These are phyloP conservation scores for Strigops habroptila DNA, from an alignment of 2,113 vertebrate genomes.

Conservation along the genomic window DNA sequence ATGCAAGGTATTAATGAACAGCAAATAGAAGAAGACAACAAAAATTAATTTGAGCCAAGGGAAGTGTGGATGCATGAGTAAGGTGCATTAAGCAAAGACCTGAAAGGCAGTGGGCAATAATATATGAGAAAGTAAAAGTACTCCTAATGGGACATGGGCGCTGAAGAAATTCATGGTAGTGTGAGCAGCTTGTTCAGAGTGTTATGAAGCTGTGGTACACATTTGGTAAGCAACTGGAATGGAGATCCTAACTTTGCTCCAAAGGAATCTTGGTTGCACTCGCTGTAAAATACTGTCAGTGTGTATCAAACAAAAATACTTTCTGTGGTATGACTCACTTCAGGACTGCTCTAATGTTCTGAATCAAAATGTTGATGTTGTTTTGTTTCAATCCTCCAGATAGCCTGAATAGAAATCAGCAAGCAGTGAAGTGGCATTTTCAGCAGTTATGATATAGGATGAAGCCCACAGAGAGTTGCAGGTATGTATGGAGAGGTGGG, in stretches of 20 bases:
- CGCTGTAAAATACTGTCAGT: background rate
- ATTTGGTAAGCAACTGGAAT: background rate
- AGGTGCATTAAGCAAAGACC: background rate
- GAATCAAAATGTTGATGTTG: background rate
- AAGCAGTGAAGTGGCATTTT: background rate
- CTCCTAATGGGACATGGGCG: background rate
- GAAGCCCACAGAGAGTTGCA: background rate
- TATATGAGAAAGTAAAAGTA: background rate
- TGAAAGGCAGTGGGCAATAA: background rate
- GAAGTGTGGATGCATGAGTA: background rate
- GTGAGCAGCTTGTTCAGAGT: background rate
- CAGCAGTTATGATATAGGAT: background rate
- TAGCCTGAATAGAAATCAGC: background rate
- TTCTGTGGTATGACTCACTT: background rate
- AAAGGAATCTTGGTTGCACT: background rate
- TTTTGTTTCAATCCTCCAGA: background rate
- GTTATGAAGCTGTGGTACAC: background rate
- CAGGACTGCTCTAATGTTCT: background rate
- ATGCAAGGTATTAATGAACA: background rate
- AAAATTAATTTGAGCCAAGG: background rate
- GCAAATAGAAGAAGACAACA: background rate
- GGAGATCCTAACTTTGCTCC: background rate
- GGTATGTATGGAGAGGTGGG: background rate
- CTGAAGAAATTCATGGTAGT: background rate
- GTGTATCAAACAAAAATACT: rapidly evolving